Base-by-base conservation (phyloP, 2,797 vertebrate genomes). In the Sebastes diaconus region DNA sequence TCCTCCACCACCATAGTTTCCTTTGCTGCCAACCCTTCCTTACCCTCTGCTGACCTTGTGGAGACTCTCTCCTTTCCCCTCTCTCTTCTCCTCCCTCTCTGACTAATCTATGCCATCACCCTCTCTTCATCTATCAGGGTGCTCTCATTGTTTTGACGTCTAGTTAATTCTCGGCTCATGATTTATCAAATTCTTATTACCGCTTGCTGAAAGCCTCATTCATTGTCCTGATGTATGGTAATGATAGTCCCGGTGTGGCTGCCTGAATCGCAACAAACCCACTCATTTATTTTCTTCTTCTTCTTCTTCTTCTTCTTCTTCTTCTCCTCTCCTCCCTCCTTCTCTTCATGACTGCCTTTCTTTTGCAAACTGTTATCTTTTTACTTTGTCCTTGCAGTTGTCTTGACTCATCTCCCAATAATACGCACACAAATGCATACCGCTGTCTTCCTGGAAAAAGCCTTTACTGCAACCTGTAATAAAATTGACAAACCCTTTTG, bases 101-200 rank as follows among this genome's bases (percentile, higher is more conserved):
- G 97, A 98, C 97, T 98, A 98, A 98, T 98, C 97, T 96, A 95
- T 91, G 94, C 96, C 96, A 97, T 97, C 97, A 96, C 95, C 92
- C 90, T 91, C 94, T 93, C 96, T 90, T 96, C 98, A 99, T 99
- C 98, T 96, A 98, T 99, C 98, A 98, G 97, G 97, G 97, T 95
- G 95, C 97, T 97, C 98, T 98, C 97, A 99, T 99, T 99, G 98
- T 99, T 99, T 99, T 99, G 98, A 99, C 98, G 96, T 98, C 97
- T 99, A 99, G 98, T 99, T 99, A 99, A 99, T 99, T 99, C 98
- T 98, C 96, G 95, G 96, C 97, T 97, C 97, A 98, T 99, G 98
- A 99, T 99, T 99, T 99, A 99, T 99, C 98, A 99, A 99, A 99
- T 98, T 99, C 98, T 99, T 99, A 99, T 99, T 99, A 99, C 97